Evolutionary conservation across 2,797 vertebrate genomes (phyloP).

Genomic region (Sebastes melanostomus): DNA sequence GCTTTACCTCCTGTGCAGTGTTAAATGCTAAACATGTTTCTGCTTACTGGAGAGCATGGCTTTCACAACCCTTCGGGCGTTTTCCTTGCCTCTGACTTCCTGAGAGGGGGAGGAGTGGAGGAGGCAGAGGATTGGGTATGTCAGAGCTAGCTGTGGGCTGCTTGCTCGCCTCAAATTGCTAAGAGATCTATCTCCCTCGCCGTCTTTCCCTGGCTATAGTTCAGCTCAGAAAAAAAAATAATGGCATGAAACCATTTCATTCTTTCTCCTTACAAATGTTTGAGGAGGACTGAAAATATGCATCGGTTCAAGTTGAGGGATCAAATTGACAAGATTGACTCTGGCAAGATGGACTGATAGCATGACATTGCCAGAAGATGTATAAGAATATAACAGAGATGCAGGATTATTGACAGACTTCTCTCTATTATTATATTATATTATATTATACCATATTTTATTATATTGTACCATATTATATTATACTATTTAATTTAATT

Average conservation of each 20-base stretch:
- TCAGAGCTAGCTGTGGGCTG: constrained; percentile 51
- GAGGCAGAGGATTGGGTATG: constrained; percentile 35
- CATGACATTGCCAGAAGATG: neutral
- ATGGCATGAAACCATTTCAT: constrained; percentile 2
- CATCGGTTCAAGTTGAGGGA: constrained; percentile 14
- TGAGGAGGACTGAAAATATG: neutral
- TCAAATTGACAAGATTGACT: constrained; percentile 12
- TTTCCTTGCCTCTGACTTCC: constrained; percentile 44
- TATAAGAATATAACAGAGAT: constrained; percentile 1
- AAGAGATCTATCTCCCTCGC: constrained; percentile 11
- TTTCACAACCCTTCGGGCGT: constrained; percentile 43
- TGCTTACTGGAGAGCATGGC: constrained; percentile 52
- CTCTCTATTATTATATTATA: neutral
- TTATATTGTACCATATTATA: too few relatives aligned
- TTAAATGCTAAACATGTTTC: constrained; percentile 67
- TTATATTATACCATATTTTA: too few relatives aligned
- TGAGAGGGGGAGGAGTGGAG: constrained; percentile 16
- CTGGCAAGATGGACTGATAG: constrained; percentile 4
- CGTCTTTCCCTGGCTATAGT: constrained; percentile 5
- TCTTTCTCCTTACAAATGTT: neutral
- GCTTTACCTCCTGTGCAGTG: constrained; percentile 51
- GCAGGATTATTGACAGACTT: neutral
- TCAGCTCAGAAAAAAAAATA: constrained; percentile 1
- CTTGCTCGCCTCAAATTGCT: constrained; percentile 34
- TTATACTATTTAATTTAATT: too few relatives aligned